Base-by-base conservation (phyloP, 2,113 vertebrate species). In the Tragelaphus scriptus region DNA sequence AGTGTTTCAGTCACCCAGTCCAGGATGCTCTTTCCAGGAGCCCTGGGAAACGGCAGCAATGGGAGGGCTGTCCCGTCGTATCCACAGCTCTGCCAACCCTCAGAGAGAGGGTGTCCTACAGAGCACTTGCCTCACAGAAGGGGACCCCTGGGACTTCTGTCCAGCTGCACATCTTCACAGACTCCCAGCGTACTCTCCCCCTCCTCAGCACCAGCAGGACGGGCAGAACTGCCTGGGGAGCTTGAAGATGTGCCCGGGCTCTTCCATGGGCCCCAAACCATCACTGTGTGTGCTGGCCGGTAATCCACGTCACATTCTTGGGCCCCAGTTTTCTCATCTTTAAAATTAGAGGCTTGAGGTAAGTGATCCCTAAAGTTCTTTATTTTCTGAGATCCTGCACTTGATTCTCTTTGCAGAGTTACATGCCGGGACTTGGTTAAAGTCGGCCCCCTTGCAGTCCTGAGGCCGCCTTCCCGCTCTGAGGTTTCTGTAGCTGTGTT, bases 11-110 rank as follows among this genome's bases (percentile, higher is more conserved):
- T 32, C 11, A 1, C 30, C 59, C 5, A 3, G 13, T 12, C 10
- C 58, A 11, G 2, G 16, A 5, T 7, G 21, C 63, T 30, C 55
- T 49, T 32, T 30, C 14, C 1, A 1, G 36, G 3, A 25, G 55
- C 30, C 17, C 47, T n/a, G 19, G 51, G 75, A 51, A 25, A 26
- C 4, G 0, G 5, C 14, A 13, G 17, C 61, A 15, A 3, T 4
- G 16, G 32, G 68, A 25, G 5, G 28, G 30, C 14, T 0, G 2
- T 17, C 3, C 1, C 1, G 0, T 6, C 9, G 0, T 23, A 1
- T 3, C 7, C 8, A 47, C 6, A 28, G 56, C 5, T 26, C 16
- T 7, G 8, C 8, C 17, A 17, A n/a, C 21, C 28, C 14, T 19
- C 7, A 30, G 44, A 63, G 32, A 55, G 3, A 30, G 17, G 53